A percentile compares a stretch with the other conserved stretches of the same genome.
phyloP scores from a whole-genome alignment of 2,113 vertebrate genomes.

The Regulus satrapa region DNA sequence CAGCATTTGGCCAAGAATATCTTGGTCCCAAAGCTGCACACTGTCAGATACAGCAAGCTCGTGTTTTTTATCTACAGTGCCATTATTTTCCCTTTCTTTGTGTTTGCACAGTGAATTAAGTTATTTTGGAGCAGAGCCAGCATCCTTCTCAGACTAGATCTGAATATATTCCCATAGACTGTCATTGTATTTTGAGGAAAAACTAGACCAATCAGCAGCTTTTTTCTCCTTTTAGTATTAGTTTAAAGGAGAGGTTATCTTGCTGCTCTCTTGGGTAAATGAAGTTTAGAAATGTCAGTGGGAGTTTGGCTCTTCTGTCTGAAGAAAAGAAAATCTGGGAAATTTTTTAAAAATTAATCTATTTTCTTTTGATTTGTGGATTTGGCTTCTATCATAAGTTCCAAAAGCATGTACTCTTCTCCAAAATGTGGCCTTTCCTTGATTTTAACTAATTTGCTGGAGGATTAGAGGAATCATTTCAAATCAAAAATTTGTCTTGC shows the following conservation, averaged over 20 bases:
- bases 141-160: background rate
- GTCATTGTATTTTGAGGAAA: background rate
- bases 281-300: background rate
- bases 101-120: conserved; percentile 36
- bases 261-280: background rate
- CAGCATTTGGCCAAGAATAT: conserved; percentile 12
- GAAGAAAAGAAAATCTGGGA: background rate
- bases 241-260: conserved; percentile 6
- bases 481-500: too few relatives aligned
- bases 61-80: conserved; percentile 8
- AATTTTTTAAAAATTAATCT: background rate
- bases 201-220: background rate
- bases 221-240: background rate
- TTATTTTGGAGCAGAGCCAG: conserved; percentile 22
- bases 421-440: background rate
- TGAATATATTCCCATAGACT: conserved; percentile 12
- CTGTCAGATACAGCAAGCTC: background rate
- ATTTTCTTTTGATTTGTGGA: background rate
- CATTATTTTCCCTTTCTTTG: conserved; percentile 27
- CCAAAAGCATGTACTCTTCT: background rate
- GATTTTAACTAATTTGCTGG: background rate
- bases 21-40: background rate
- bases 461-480: background rate
- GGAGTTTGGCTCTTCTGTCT: background rate
- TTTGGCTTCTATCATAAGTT: background rate